Evolutionary conservation across 2,888 invertebrate genomes (phyloP), one percentile per base, ranked within the genome.

Genomic region (Drosophila borborema): DNA sequence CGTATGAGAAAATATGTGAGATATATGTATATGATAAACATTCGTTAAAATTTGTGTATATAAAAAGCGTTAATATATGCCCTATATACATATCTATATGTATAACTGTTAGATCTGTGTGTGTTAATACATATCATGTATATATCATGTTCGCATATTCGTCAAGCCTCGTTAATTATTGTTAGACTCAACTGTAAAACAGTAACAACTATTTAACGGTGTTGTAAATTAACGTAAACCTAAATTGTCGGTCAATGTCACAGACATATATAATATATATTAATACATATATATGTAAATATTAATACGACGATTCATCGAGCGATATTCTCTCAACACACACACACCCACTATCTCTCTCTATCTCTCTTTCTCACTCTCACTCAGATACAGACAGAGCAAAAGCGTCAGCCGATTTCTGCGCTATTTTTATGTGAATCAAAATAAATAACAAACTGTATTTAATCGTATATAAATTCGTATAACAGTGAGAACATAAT

Each of bases 401-500:
- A 23, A 80, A 60, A 61, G 49, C 69, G 62, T 12, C 58, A 72
- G 82, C 71, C 74, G 82, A 87, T 81, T 86, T 81, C 73, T 87
- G 88, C 77, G 88, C 90, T 89, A 84, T 89, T 86, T 86, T 80
- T 89, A 86, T 86, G 75, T 82, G 81, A 76, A 77, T 72, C 62
- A 79, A 82, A 87, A 77, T 77, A 87, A 78, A 80, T 77, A 84
- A 75, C 64, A 72, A 72, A 56, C 62, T 64, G 61, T 64, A 55
- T 48, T 59, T 54, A 56, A 58, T n/a, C 38, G 53, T 72, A 49
- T 49, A 34, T 49, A 49, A 6, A 49, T n/a, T 49, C 49, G 67
- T 71, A 79, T 65, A 72, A 66, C 49, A 64, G 28, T 36, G 38
- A 54, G 48, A 51, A 56, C 69, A 67, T 64, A 53, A 31, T 66